Conservation (phyloP, 2,888 invertebrate genomes). For the Tuta absoluta region DNA sequence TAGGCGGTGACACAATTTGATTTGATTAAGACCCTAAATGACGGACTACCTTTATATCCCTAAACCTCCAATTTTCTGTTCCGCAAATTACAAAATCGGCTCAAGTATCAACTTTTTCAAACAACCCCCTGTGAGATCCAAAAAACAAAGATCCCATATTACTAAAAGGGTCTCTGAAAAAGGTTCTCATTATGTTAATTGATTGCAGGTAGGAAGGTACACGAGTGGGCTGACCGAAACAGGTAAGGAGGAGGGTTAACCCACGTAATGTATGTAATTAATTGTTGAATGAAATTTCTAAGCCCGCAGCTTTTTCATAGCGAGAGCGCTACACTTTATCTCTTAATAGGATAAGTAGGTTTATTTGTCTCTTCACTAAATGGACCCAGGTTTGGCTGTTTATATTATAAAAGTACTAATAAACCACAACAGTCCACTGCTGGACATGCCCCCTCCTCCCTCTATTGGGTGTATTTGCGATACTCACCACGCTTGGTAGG, state of each 20-base stretch:
- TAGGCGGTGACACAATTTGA: no score
- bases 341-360: no score
- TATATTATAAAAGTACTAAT: no score
- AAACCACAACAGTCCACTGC: no score
- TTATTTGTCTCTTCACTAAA: no score
- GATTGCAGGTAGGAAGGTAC: conserved; percentile 11
- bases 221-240: neutral
- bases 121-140: neutral
- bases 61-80: neutral
- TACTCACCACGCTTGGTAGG: no score
- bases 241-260: conserved; percentile 2
- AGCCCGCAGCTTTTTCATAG: neutral
- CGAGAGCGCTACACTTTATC: no score
- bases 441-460: no score
- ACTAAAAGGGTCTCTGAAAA: conserved; percentile 3
- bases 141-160: neutral
- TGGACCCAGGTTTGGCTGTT: no score
- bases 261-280: conserved; percentile 39
- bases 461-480: no score
- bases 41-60: no score
- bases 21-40: no score
- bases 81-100: neutral
- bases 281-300: conserved; percentile 28
- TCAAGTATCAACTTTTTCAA: neutral
- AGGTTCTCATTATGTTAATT: conserved; percentile 14